phyloP scores from a whole-genome alignment of 1,140 invertebrate species.

The Lepeophtheirus salmonis region DNA sequence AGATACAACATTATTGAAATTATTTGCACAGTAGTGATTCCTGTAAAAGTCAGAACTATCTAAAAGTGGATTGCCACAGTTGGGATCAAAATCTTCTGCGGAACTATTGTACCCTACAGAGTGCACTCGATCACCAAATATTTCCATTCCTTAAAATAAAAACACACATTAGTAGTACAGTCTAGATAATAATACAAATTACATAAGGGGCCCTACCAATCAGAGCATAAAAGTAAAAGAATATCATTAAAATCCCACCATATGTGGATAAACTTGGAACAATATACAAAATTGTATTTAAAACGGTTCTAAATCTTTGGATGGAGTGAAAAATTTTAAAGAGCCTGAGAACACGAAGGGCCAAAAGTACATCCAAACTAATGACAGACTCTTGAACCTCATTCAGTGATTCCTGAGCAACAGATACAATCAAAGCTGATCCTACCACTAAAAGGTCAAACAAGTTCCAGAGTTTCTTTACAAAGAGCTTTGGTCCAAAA shows the following conservation, averaged over 20 bases:
- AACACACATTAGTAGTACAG: no score
- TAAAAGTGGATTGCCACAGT: constrained; percentile 30
- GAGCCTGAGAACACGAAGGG: constrained; percentile 31
- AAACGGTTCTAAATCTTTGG: constrained; percentile 32
- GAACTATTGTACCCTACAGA: constrained; percentile 27
- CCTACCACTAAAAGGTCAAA: constrained; percentile 35
- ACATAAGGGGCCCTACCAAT: constrained; percentile 30
- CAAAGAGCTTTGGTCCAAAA: constrained; percentile 30
- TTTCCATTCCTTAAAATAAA: no score
- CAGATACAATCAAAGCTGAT: constrained; percentile 28
- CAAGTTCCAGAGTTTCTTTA: constrained; percentile 32
- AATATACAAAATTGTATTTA: constrained; percentile 32
- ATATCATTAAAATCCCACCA: constrained; percentile 34
- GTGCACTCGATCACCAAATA: constrained; percentile 31
- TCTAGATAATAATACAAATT: no score
- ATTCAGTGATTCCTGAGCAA: not conserved
- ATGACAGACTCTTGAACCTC: not conserved
- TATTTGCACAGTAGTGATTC: constrained; percentile 34
- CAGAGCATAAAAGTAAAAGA: constrained; percentile 36
- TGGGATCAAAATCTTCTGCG: constrained; percentile 25
- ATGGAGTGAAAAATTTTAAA: constrained; percentile 34
- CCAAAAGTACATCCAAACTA: constrained; percentile 30
- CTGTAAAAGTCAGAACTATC: constrained; percentile 29
- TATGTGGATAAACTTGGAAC: constrained; percentile 34
- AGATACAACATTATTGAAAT: constrained; percentile 33